A percentile compares a stretch with the other conserved stretches of the same genome.
These are phyloP conservation scores for Petaurus breviceps DNA, from an alignment of 2,113 vertebrate species.

Conservation along the genomic window DNA sequence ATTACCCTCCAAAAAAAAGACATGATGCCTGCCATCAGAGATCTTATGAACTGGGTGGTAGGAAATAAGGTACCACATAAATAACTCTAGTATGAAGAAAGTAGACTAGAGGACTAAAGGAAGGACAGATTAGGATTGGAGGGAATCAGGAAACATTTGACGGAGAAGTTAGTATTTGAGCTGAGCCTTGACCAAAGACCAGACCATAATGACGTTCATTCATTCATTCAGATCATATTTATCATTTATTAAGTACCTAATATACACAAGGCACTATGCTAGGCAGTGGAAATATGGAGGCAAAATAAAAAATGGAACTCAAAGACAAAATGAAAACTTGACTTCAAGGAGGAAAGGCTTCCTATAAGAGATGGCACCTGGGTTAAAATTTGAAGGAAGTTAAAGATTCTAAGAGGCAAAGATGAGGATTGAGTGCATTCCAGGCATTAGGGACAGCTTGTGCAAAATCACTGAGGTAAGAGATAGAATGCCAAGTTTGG, in stretches of 20 bases:
- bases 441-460: neutral
- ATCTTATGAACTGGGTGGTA: neutral
- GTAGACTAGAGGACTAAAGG: neutral
- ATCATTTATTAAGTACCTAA: neutral
- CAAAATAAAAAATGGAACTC: neutral
- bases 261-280: neutral
- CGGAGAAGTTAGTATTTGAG: neutral
- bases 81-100: neutral
- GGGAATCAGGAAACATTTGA: neutral
- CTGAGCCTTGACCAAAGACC: neutral
- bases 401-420: neutral
- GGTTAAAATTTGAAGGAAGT: neutral
- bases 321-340: neutral
- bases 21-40: neutral
- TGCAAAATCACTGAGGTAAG: neutral
- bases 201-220: neutral
- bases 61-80: neutral
- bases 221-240: neutral
- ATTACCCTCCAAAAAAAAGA: neutral
- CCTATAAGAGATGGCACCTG: neutral
- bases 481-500: slow-evolving; percentile 14
- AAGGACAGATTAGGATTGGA: neutral
- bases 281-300: neutral
- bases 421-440: slow-evolving; percentile 6
- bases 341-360: neutral